Evolutionary conservation across 2,113 vertebrate species (phyloP).

Genomic region (Tyto alba): DNA sequence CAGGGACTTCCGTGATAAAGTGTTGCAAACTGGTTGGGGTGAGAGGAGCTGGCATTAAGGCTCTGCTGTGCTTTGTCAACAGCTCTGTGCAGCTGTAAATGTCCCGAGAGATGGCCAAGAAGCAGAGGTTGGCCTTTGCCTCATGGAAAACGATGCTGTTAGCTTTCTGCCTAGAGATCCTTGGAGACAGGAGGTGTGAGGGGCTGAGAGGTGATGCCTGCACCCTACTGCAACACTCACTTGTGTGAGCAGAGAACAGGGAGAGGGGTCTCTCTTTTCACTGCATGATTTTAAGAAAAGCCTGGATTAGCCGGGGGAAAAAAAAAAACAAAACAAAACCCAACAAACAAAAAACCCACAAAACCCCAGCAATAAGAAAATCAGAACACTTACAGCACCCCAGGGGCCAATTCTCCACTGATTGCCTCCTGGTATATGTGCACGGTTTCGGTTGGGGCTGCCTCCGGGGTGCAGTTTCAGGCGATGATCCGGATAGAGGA

Average conservation of each 20-base stretch:
- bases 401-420: constrained; percentile 97
- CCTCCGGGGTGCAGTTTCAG: constrained; percentile 70
- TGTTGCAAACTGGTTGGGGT: background rate
- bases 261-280: background rate
- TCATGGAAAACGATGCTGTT: background rate
- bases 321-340: background rate
- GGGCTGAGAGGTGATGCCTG: background rate
- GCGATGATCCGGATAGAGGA: constrained; percentile 69
- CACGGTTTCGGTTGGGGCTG: constrained; percentile 55
- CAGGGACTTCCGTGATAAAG: background rate
- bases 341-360: background rate
- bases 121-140: background rate
- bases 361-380: background rate
- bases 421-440: constrained; percentile 74
- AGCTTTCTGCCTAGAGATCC: background rate
- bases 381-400: constrained; percentile 88
- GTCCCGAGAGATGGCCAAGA: background rate
- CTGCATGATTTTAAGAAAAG: background rate
- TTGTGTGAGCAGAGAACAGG: background rate
- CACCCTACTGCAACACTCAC: background rate
- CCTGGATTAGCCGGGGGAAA: background rate
- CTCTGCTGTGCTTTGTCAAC: background rate
- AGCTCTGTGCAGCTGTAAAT: background rate
- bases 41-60: background rate
- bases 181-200: background rate